Evolutionary conservation across 2,888 invertebrate genomes (phyloP), one percentile per base, ranked within the genome.

Genomic region (Leucozona laternaria): DNA sequence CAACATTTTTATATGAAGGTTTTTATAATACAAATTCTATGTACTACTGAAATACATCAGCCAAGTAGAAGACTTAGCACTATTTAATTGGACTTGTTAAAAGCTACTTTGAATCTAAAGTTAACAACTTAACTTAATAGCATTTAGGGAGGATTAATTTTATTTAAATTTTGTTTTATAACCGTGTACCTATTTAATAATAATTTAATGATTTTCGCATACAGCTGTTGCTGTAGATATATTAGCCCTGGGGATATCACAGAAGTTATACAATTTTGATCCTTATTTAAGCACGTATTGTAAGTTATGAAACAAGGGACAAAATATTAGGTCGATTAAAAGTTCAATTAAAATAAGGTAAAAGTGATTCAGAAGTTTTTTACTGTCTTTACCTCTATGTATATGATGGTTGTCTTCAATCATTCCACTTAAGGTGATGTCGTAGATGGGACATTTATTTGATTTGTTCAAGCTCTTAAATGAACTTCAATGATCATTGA

Each of bases 91-190:
- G n/a, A n/a, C n/a, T n/a, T n/a, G n/a, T n/a, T n/a, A n/a, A n/a
- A n/a, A n/a, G n/a, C n/a, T n/a, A n/a, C n/a, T n/a, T n/a, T n/a
- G n/a, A n/a, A n/a, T n/a, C n/a, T 71, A 71, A 77, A 64, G 22
- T 66, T 77, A 53, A 72, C 62, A 55, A 64, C 64, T 43, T n/a
- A n/a, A 43, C 0, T 79, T 20, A 37, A 31, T 43, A 43, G 15
- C 43, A 43, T 43, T 43, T 43, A 15, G 17, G 60, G 25, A 72
- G 50, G 57, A 82, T 66, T 58, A 75, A 76, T 64, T 64, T 76
- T 71, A 71, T 58, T 71, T 64, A 58, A 58, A 57, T 77, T 60
- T 71, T 34, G 7, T 22, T 77, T 72, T 64, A 66, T 58, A 25
- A 64, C 43, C 64, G 37, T 13, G n/a, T n/a, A n/a, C n/a, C n/a